Percentiles rank a stretch among this genome's conserved stretches.
Conservation (phyloP, 2,113 vertebrate genomes). For the Solea solea region DNA sequence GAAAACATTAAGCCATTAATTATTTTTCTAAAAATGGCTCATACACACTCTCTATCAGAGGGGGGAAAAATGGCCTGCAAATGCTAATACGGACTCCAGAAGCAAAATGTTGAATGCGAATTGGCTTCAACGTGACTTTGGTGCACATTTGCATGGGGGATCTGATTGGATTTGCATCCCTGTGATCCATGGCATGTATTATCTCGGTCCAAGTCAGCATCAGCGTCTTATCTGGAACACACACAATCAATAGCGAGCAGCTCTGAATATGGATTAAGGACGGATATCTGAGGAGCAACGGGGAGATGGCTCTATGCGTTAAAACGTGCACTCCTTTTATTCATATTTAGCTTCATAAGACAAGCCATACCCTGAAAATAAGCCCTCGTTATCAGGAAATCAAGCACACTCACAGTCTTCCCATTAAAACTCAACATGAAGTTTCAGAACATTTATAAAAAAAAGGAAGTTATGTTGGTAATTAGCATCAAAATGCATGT, state of each 20-base stretch:
- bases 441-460: constrained; percentile 4
- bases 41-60: constrained; percentile 20
- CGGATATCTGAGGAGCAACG: constrained; percentile 57
- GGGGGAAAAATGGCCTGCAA: constrained; percentile 37
- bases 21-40: constrained; percentile 47
- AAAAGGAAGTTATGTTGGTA: constrained; percentile 1
- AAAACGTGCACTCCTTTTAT: constrained; percentile 35
- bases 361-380: neutral
- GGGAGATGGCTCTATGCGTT: constrained; percentile 33
- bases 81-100: constrained; percentile 56
- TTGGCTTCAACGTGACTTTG: constrained; percentile 72
- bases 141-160: constrained; percentile 72
- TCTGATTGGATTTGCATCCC: constrained; percentile 78
- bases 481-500: constrained; percentile 32
- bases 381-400: constrained; percentile 10
- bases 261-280: constrained; percentile 78
- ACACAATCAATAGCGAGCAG: constrained; percentile 76
- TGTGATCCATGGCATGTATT: constrained; percentile 78
- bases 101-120: constrained; percentile 53
- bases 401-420: neutral
- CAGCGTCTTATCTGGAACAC: constrained; percentile 74
- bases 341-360: constrained; percentile 35
- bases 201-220: constrained; percentile 74
- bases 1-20: constrained; percentile 66
- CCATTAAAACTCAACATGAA: constrained; percentile 3